A percentile compares a stretch with the other conserved stretches of the same genome.
These are phyloP conservation scores for Cotesia glomerata DNA, from an alignment of 1,140 invertebrate species.

Conservation along the genomic window DNA sequence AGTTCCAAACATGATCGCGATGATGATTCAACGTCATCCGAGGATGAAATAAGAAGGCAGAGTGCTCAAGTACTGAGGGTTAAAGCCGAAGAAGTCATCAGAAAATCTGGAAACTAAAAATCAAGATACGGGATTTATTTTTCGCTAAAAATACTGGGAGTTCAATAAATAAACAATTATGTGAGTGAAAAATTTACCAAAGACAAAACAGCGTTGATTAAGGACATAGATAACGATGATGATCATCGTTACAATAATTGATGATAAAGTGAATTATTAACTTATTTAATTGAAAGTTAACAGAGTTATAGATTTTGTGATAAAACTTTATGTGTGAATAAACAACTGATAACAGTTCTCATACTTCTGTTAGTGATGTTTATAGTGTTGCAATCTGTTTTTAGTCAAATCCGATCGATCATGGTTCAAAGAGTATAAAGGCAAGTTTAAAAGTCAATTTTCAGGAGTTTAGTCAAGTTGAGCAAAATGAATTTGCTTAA, in stretches of 20 bases:
- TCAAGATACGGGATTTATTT: background rate
- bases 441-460: background rate
- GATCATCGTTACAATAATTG: background rate
- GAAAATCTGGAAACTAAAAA: conserved; percentile 57
- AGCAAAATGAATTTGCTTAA: background rate
- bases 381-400: background rate
- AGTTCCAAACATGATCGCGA: conserved; percentile 54
- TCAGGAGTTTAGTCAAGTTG: background rate
- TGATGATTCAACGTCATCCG: conserved; percentile 58
- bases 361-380: no score
- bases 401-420: conserved; percentile 16
- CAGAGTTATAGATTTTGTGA: no score
- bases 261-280: background rate
- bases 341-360: no score
- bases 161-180: background rate
- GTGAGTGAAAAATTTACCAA: background rate
- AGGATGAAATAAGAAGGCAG: conserved; percentile 58
- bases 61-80: conserved; percentile 59
- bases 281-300: background rate
- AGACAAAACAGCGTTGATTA: background rate
- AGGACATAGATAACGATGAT: background rate
- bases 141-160: background rate
- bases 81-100: conserved; percentile 57
- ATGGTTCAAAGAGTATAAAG: background rate
- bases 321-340: no score